Conservation (phyloP, 1,140 invertebrate genomes). For the Dendrolimus kikuchii region DNA sequence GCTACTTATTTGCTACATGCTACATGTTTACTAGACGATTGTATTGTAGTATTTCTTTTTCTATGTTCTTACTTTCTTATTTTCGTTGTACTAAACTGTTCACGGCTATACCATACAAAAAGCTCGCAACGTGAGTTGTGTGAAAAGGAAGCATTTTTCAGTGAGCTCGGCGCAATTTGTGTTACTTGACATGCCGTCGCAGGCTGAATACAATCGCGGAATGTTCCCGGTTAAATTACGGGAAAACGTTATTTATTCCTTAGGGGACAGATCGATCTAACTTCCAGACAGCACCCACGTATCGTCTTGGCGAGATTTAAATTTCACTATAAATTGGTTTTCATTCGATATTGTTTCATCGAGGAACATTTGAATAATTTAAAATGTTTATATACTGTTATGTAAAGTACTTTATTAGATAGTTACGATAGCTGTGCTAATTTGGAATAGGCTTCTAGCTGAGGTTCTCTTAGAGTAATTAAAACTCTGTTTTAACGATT, state of each 20-base stretch:
- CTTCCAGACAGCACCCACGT: conserved; percentile 16
- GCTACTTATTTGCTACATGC: too few relatives aligned
- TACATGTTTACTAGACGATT: too few relatives aligned
- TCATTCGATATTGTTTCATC: neutral
- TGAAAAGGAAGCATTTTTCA: conserved; percentile 42
- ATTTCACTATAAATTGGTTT: neutral
- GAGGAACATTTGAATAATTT: neutral
- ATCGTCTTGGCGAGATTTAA: conserved; percentile 1
- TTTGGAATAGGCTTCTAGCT: too few relatives aligned
- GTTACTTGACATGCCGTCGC: conserved; percentile 28
- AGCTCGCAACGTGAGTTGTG: conserved; percentile 13
- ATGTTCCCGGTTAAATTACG: conserved; percentile 33
- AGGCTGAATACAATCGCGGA: conserved; percentile 29
- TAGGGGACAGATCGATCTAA: conserved; percentile 26
- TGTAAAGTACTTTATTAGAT: conserved; percentile 8
- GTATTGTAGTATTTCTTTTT: too few relatives aligned
- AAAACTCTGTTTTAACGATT: too few relatives aligned
- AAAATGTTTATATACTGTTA: neutral
- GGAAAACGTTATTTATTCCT: conserved; percentile 39
- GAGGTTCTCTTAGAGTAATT: too few relatives aligned
- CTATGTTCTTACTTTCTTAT: too few relatives aligned
- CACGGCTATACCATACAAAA: too few relatives aligned
- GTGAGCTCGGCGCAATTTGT: conserved; percentile 32
- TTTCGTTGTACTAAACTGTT: too few relatives aligned
- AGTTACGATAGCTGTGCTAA: neutral